Percentiles rank a stretch among this genome's conserved stretches.
These are phyloP conservation scores for Sander vitreus DNA, from an alignment of 2,113 vertebrate genomes.

Conservation along the genomic window DNA sequence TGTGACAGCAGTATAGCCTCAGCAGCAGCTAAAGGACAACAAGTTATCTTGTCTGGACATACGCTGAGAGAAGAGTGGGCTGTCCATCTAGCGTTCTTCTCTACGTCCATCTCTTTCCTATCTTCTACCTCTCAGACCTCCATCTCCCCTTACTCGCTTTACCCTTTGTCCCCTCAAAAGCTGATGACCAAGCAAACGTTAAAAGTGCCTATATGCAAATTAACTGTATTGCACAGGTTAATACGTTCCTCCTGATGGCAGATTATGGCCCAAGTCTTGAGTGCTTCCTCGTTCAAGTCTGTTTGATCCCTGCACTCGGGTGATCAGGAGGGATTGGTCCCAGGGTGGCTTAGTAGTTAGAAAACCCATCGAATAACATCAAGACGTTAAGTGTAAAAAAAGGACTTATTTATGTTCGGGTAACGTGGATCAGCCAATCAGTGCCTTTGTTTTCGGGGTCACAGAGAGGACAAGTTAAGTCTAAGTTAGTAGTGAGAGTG, in stretches of 20 bases:
- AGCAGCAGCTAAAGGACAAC: slow-evolving; percentile 53
- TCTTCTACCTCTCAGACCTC: slow-evolving; percentile 4
- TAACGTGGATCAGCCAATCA: too few species aligned
- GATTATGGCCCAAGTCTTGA: slow-evolving; percentile 17
- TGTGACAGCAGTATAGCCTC: slow-evolving; percentile 68
- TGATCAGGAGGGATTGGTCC: too few species aligned
- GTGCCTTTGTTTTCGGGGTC: too few species aligned
- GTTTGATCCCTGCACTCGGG: neutral
- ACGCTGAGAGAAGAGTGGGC: slow-evolving; percentile 17
- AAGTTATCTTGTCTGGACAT: slow-evolving; percentile 51
- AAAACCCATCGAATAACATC: neutral
- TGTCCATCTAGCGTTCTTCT: slow-evolving; percentile 13
- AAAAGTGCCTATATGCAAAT: slow-evolving; percentile 49
- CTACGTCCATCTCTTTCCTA: neutral
- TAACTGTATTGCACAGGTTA: slow-evolving; percentile 58
- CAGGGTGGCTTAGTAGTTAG: neutral
- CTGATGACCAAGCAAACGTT: slow-evolving; percentile 63
- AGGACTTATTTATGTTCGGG: too few species aligned
- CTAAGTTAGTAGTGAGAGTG: too few species aligned
- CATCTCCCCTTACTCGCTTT: slow-evolving; percentile 19
- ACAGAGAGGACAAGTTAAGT: too few species aligned
- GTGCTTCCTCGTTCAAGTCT: slow-evolving; percentile 19
- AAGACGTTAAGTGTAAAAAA: neutral
- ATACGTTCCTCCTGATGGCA: slow-evolving; percentile 42
- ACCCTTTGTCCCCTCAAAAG: slow-evolving; percentile 41